Percentiles rank a stretch among this genome's conserved stretches.
phyloP scores from a whole-genome alignment of 2,113 vertebrate species.

The Dolichallabes microphthalmus region DNA sequence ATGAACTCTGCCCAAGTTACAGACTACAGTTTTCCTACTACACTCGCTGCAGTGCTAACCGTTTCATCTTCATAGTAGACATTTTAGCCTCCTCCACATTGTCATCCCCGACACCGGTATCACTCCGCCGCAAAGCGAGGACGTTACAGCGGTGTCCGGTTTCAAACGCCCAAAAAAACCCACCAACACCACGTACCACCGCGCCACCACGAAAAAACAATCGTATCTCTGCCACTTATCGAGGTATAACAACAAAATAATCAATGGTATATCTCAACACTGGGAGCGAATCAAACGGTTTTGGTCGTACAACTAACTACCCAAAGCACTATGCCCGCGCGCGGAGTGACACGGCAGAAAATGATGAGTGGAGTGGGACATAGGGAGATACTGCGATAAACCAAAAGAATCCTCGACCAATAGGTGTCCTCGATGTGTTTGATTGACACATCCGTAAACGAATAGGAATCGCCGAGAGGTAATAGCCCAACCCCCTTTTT shows the following conservation, averaged over 20 bases:
- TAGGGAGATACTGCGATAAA: slow-evolving; percentile 78
- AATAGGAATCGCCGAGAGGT: slow-evolving; percentile 45
- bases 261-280: not conserved
- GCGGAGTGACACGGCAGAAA: slow-evolving; percentile 76
- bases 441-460: slow-evolving; percentile 62
- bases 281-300: not conserved
- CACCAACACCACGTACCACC: not conserved
- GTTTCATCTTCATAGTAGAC: slow-evolving; percentile 79
- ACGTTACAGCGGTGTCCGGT: slow-evolving; percentile 72
- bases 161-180: slow-evolving; percentile 57
- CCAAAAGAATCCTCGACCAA: slow-evolving; percentile 66
- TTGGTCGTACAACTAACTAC: slow-evolving; percentile 29
- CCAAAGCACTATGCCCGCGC: slow-evolving; percentile 72
- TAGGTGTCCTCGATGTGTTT: slow-evolving; percentile 39
- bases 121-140: slow-evolving; percentile 70
- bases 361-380: slow-evolving; percentile 59
- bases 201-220: not conserved
- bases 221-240: not conserved
- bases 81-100: slow-evolving; percentile 82
- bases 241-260: not conserved
- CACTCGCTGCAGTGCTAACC: slow-evolving; percentile 64
- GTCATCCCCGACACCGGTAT: slow-evolving; percentile 71
- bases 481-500: slow-evolving; percentile 54
- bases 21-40: slow-evolving; percentile 52
- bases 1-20: not conserved